phyloP scores from a whole-genome alignment of 2,113 vertebrate genomes.

The Coryphaenoides rupestris region DNA sequence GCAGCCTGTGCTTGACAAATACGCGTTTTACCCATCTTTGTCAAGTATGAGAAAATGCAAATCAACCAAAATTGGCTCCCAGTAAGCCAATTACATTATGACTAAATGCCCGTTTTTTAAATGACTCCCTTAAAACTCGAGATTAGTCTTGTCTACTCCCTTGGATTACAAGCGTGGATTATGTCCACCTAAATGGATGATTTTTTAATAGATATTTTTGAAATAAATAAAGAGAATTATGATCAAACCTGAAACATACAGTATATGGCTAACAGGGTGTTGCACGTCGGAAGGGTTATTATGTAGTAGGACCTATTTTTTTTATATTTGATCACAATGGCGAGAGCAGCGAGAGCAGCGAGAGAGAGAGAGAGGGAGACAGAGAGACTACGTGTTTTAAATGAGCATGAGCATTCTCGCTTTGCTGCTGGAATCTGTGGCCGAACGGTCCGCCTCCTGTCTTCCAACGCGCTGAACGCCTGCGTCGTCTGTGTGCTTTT shows the following conservation, averaged over 20 bases:
- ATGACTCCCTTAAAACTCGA: slow-evolving; percentile 47
- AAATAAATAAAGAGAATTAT: slow-evolving; percentile 27
- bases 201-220: too few species aligned
- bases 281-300: too few species aligned
- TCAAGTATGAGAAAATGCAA: too few species aligned
- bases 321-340: too few species aligned
- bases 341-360: slow-evolving; percentile 4
- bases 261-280: too few species aligned
- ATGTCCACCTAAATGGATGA: slow-evolving; percentile 45
- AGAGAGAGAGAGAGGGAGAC: neutral
- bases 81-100: slow-evolving; percentile 5
- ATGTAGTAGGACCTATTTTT: too few species aligned
- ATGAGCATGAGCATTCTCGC: too few species aligned
- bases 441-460: too few species aligned
- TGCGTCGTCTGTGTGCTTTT: slow-evolving; percentile 20
- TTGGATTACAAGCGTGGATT: slow-evolving; percentile 61
- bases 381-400: too few species aligned
- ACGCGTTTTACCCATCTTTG: too few species aligned
- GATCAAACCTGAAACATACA: neutral
- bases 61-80: neutral
- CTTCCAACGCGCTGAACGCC: slow-evolving; percentile 1
- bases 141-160: slow-evolving; percentile 60
- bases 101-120: slow-evolving; percentile 1
- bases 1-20: too few species aligned
- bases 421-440: too few species aligned